These are phyloP conservation scores for Phasia obesa DNA, from an alignment of 2,888 invertebrate species.

Conservation along the genomic window DNA sequence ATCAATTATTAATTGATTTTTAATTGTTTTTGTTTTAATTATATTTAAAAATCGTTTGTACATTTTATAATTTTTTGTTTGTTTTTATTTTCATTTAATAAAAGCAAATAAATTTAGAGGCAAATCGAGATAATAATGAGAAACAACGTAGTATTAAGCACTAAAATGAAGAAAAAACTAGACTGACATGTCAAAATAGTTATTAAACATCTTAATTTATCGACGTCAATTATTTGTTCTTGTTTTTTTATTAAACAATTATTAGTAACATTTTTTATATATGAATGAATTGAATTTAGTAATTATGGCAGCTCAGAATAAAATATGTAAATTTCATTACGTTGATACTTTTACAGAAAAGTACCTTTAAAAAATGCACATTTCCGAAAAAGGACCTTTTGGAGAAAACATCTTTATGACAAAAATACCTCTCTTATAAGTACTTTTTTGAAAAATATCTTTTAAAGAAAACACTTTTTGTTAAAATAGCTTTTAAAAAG, in stretches of 20 bases:
- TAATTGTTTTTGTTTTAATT: slow-evolving; percentile 71
- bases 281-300: neutral
- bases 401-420: neutral
- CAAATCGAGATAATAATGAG: slow-evolving; percentile 36
- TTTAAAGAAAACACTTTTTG: neutral
- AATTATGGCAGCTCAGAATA: neutral
- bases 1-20: slow-evolving; percentile 41
- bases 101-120: slow-evolving; percentile 58
- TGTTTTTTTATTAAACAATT: slow-evolving; percentile 2
- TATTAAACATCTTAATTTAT: slow-evolving; percentile 36
- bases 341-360: neutral
- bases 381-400: neutral
- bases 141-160: slow-evolving; percentile 4
- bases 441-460: neutral
- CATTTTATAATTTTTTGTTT: slow-evolving; percentile 39
- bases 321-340: too few species aligned
- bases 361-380: too few species aligned
- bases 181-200: slow-evolving; percentile 36
- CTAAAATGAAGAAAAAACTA: slow-evolving; percentile 1
- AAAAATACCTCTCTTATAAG: neutral
- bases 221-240: neutral
- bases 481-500: neutral
- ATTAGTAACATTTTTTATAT: neutral
- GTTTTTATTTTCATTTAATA: slow-evolving; percentile 40
- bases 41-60: slow-evolving; percentile 65